phyloP scores from a whole-genome alignment of 2,888 invertebrate genomes.

The Eupsilia transversa region DNA sequence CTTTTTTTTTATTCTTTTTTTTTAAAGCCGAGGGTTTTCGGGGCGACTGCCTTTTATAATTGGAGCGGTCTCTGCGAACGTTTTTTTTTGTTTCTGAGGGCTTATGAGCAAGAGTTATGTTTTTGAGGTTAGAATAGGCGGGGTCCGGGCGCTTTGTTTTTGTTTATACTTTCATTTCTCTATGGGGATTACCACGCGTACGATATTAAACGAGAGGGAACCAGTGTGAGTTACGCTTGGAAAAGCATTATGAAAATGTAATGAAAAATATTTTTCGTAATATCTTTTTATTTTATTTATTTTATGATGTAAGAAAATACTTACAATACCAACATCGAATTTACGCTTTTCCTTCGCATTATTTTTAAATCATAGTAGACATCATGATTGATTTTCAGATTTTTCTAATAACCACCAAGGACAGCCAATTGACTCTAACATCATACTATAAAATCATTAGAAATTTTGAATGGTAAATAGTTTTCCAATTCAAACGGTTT shows the following conservation, averaged over 20 bases:
- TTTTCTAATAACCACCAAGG: too few relatives aligned
- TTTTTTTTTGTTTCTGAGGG: constrained; percentile 78
- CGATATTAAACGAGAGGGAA: constrained; percentile 53
- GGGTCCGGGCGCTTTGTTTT: constrained; percentile 62
- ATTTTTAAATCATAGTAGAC: too few relatives aligned
- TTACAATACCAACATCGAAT: too few relatives aligned
- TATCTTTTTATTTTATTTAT: constrained; percentile 42
- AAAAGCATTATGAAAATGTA: constrained; percentile 49
- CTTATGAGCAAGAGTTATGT: constrained; percentile 84
- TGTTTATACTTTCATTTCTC: constrained; percentile 67
- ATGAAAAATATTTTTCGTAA: constrained; percentile 35
- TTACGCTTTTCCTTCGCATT: too few relatives aligned
- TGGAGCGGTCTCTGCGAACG: constrained; percentile 80
- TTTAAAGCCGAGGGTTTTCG: constrained; percentile 82
- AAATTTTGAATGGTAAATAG: too few relatives aligned
- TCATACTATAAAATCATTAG: too few relatives aligned
- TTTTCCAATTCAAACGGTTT: too few relatives aligned
- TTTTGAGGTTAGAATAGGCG: constrained; percentile 83
- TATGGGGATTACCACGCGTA: constrained; percentile 64
- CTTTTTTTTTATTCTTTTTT: constrained; percentile 80
- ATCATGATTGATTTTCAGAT: too few relatives aligned
- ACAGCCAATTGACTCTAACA: too few relatives aligned
- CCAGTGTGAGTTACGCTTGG: constrained; percentile 50
- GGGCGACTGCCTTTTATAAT: constrained; percentile 87
- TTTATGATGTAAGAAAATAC: too few relatives aligned